Conservation (phyloP, 2,888 invertebrate genomes). For the Nemotelus nigrinus region DNA sequence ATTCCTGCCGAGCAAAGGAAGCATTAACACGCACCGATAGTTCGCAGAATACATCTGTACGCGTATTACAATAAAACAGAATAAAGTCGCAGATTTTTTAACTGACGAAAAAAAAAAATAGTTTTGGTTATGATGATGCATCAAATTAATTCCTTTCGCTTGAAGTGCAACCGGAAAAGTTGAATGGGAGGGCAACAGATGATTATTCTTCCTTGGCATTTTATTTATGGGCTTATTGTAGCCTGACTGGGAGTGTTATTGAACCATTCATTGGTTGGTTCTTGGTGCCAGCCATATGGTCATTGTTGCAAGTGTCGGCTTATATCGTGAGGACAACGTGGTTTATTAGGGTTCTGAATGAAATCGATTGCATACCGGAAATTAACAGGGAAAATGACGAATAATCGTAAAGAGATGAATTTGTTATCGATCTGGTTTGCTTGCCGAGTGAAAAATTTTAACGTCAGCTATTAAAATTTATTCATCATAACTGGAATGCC, state of each 20-base stretch:
- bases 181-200: slow-evolving; percentile 11
- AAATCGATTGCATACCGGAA: neutral
- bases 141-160: slow-evolving; percentile 16
- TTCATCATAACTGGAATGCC: too few relatives aligned
- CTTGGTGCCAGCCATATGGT: slow-evolving; percentile 26
- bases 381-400: neutral
- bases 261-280: slow-evolving; percentile 2
- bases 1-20: too few relatives aligned
- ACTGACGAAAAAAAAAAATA: neutral
- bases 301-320: neutral
- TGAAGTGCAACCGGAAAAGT: neutral
- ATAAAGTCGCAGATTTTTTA: too few relatives aligned
- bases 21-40: too few relatives aligned
- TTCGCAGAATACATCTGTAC: too few relatives aligned
- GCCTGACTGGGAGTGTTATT: neutral
- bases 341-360: too few relatives aligned
- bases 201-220: slow-evolving; percentile 1
- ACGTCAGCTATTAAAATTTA: too few relatives aligned
- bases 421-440: too few relatives aligned
- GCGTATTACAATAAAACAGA: too few relatives aligned
- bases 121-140: slow-evolving; percentile 10
- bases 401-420: neutral
- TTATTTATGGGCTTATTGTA: slow-evolving; percentile 9
- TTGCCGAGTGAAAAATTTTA: too few relatives aligned
- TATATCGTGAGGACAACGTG: neutral